These are phyloP conservation scores for Nomada flava DNA, from an alignment of 2,888 invertebrate species.

Conservation along the genomic window DNA sequence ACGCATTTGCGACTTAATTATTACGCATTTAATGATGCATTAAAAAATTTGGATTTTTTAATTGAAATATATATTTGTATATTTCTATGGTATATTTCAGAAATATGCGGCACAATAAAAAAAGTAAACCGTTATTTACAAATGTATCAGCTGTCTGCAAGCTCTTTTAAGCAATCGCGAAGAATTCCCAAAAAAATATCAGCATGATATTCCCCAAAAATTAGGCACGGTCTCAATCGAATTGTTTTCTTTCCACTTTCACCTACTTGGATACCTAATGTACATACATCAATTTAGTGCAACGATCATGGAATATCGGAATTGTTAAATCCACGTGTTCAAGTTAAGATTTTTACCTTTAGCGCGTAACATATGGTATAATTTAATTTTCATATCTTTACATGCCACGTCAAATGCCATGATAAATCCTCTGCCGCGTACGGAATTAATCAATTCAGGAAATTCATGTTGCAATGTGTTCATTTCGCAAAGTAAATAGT, in stretches of 20 bases:
- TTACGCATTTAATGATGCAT: not conserved
- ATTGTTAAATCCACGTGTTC: too few species aligned
- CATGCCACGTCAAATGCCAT: conserved; percentile 47
- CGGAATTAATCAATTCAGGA: conserved; percentile 44
- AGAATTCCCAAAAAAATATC: conserved; percentile 54
- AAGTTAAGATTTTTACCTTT: conserved; percentile 39
- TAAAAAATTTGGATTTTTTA: conserved; percentile 1
- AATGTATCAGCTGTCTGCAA: conserved; percentile 35
- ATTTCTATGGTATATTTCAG: conserved; percentile 21
- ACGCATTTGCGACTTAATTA: too few species aligned
- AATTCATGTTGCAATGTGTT: conserved; percentile 53
- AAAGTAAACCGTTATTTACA: conserved; percentile 15
- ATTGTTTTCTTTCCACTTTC: conserved; percentile 47
- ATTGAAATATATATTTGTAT: not conserved
- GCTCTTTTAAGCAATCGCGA: conserved; percentile 35
- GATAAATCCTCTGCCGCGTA: conserved; percentile 56
- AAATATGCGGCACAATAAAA: conserved; percentile 26
- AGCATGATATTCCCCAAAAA: conserved; percentile 58
- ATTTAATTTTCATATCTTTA: conserved; percentile 42
- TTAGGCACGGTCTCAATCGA: conserved; percentile 46
- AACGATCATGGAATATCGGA: too few species aligned
- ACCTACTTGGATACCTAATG: conserved; percentile 48
- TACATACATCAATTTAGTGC: conserved; percentile 1
- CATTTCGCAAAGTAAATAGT: conserved; percentile 53
- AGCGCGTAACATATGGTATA: conserved; percentile 28